Evolutionary conservation across 1,140 invertebrate species (phyloP), one percentile per base, ranked within the genome.

Genomic region (Tetraneura akinire): DNA sequence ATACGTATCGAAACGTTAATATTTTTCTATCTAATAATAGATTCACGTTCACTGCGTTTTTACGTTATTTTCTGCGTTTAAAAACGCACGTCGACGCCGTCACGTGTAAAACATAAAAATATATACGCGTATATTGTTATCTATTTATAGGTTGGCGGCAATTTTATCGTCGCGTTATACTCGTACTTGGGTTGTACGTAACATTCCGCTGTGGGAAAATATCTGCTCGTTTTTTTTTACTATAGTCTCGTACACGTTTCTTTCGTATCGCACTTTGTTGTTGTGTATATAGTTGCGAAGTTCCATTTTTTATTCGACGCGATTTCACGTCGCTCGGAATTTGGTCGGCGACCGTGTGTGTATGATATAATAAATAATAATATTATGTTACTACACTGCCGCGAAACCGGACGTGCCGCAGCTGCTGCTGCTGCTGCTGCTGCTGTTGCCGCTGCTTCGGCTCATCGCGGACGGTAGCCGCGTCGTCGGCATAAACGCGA

Each of bases 401-500:
- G 66, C 66, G 13, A 68, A 68, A 68, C 74, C 74, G 74, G 74
- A 78, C 74, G 74, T 62, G 55, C 74, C 55, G 73, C 74, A 47
- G 55, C 74, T 47, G 74, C 74, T 37, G 32, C 32, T 37, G 3
- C n/a, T 37, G 32, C 8, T 37, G 32, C 45, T 4, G 45, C n/a
- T n/a, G n/a, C n/a, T n/a, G n/a, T 13, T 9, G 37, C 37, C 64
- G 60, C 49, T 13, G 70, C 53, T n/a, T 0, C 64, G 1, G 11
- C n/a, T 37, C 32, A 8, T 37, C 8, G 32, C 45, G 45, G 45
- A 10, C 66, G 66, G 66, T 68, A 68, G 66, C 29, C n/a, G 73
- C 55, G 66, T 13, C 42, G 21, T n/a, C 8, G 37, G 74, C 45
- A 14, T 68, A 62, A 21, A 26, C 55, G 42, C 42, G 10, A 78